A percentile compares a stretch with the other conserved stretches of the same genome.
Conservation (phyloP, 2,888 invertebrate genomes). For the Apotomis turbidana region DNA sequence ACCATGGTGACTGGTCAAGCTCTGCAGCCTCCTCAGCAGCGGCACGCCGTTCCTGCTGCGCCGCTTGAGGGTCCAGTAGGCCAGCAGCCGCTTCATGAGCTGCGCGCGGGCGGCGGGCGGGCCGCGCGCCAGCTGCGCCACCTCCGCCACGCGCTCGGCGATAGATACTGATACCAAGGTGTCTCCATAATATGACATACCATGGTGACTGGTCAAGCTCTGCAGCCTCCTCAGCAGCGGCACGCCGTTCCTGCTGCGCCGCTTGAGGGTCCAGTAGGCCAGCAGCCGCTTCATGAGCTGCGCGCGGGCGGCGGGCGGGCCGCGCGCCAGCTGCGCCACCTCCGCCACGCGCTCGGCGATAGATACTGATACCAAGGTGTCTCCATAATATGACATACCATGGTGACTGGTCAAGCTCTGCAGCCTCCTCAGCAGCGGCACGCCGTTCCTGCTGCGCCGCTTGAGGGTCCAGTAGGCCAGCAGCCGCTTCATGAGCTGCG, state of each 20-base stretch:
- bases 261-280: too few relatives aligned
- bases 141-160: conserved; percentile 86
- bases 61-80: too few relatives aligned
- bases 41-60: conserved; percentile 98
- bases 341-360: conserved; percentile 87
- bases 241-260: conserved; percentile 96
- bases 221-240: conserved; percentile 90
- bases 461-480: conserved; percentile 99
- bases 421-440: conserved; percentile 92
- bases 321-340: too few relatives aligned
- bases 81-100: too few relatives aligned
- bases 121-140: too few relatives aligned
- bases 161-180: too few relatives aligned
- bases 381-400: conserved; percentile 51
- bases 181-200: conserved; percentile 46
- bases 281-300: too few relatives aligned
- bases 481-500: conserved; percentile 93
- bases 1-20: conserved; percentile 67
- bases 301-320: too few relatives aligned
- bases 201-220: conserved; percentile 65
- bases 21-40: conserved; percentile 87
- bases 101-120: too few relatives aligned
- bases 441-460: conserved; percentile 96
- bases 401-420: conserved; percentile 62
- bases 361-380: too few relatives aligned